phyloP scores from a whole-genome alignment of 2,888 invertebrate species.

The Spodoptera exigua region DNA sequence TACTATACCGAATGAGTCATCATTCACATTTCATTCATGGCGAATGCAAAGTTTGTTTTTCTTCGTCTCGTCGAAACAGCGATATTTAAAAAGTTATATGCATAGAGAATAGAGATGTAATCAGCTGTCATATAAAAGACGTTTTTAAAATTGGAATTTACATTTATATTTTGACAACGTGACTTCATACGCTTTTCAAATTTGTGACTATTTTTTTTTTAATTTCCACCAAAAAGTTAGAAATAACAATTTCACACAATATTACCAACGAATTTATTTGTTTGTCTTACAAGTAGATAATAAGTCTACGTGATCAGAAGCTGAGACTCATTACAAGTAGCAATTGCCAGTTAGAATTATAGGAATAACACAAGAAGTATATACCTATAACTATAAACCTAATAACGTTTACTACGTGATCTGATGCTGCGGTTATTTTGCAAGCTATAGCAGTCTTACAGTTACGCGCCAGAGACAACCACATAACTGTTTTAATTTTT shows the following conservation, averaged over 20 bases:
- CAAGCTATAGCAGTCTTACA: conserved; percentile 50
- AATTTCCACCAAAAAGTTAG: no score
- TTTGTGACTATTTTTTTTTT: no score
- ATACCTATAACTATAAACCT: conserved; percentile 12
- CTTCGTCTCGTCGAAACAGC: no score
- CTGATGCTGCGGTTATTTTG: conserved; percentile 50
- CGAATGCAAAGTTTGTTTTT: background rate
- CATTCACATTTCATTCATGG: background rate
- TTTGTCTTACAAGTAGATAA: no score
- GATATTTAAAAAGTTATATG: no score
- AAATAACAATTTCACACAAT: no score
- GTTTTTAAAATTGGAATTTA: background rate
- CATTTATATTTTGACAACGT: background rate
- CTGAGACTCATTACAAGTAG: background rate
- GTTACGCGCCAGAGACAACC: conserved; percentile 46
- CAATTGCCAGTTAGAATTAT: conserved; percentile 30
- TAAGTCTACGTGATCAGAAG: background rate
- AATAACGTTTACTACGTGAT: conserved; percentile 49
- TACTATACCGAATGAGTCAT: background rate
- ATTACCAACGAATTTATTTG: no score
- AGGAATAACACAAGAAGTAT: conserved; percentile 18
- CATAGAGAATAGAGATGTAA: background rate
- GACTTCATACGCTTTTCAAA: no score
- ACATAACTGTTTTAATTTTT: conserved; percentile 44
- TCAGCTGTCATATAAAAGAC: background rate